These are phyloP conservation scores for Sminthurides aquaticus DNA, from an alignment of 2,888 invertebrate genomes.

Conservation along the genomic window DNA sequence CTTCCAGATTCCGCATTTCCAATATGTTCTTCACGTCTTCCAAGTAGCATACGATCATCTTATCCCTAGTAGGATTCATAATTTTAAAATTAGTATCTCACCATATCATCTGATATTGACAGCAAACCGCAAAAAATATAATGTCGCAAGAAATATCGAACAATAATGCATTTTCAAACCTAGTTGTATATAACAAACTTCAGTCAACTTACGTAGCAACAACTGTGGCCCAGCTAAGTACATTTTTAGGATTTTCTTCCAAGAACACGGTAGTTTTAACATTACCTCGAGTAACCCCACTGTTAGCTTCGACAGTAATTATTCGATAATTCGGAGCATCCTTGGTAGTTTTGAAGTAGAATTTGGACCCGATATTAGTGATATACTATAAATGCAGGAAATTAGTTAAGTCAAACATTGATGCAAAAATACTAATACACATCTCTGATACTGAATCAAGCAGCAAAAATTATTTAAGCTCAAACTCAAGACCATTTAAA, in stretches of 20 bases:
- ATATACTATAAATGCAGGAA: constrained; percentile 6
- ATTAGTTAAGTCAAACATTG: background rate
- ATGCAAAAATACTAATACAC: no score
- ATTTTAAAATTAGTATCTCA: no score
- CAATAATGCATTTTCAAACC: no score
- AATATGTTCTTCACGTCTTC: constrained; percentile 62
- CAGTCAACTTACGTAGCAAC: constrained; percentile 2
- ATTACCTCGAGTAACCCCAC: background rate
- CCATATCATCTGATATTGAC: no score
- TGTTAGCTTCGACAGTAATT: constrained; percentile 9
- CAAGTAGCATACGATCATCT: constrained; percentile 78
- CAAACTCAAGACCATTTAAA: no score
- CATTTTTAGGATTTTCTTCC: constrained; percentile 13
- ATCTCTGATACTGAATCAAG: no score
- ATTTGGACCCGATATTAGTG: constrained; percentile 9
- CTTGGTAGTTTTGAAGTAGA: constrained; percentile 14
- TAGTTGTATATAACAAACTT: no score
- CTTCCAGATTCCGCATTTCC: constrained; percentile 8
- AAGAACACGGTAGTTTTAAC: background rate
- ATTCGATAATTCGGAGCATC: constrained; percentile 17
- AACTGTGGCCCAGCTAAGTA: constrained; percentile 10
- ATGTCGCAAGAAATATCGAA: no score
- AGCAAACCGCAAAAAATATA: no score
- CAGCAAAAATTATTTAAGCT: no score
- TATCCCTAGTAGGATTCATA: constrained; percentile 52